Conservation (phyloP, 2,113 vertebrate species). For the Lasiurus cinereus region DNA sequence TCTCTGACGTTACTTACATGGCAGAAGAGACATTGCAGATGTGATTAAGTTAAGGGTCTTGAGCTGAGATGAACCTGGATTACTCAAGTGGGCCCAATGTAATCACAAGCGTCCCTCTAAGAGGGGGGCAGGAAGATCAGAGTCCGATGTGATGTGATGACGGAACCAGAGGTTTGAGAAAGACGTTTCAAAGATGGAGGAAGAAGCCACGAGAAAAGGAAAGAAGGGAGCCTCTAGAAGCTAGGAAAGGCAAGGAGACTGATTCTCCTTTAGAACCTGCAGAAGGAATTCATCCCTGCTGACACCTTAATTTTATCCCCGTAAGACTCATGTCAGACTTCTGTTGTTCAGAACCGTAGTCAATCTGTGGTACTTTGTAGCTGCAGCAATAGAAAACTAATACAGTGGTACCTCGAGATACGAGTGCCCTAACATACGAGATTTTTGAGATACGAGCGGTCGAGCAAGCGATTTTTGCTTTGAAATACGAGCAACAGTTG, state of each 20-base stretch:
- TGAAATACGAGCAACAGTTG: too few relatives aligned
- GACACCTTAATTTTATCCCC: conserved; percentile 32
- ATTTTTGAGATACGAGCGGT: too few relatives aligned
- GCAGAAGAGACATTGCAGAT: neutral
- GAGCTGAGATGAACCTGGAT: neutral
- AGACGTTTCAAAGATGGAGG: neutral
- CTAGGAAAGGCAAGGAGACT: conserved; percentile 13
- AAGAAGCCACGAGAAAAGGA: neutral
- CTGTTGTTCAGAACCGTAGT: neutral
- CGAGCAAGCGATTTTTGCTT: too few relatives aligned
- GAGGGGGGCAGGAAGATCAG: neutral
- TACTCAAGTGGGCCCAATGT: neutral
- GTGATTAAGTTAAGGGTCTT: conserved; percentile 1
- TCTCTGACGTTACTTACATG: neutral
- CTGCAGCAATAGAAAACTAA: neutral
- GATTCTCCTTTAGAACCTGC: neutral
- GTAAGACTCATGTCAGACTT: neutral
- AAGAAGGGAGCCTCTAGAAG: conserved; percentile 7
- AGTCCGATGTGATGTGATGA: neutral
- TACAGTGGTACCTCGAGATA: neutral
- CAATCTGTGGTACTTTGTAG: neutral
- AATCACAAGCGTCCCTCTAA: conserved; percentile 2
- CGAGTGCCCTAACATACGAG: too few relatives aligned
- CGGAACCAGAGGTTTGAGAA: neutral
- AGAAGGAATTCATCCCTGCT: neutral